Conservation (phyloP, 2,797 vertebrate genomes). For the Salarias fasciatus region DNA sequence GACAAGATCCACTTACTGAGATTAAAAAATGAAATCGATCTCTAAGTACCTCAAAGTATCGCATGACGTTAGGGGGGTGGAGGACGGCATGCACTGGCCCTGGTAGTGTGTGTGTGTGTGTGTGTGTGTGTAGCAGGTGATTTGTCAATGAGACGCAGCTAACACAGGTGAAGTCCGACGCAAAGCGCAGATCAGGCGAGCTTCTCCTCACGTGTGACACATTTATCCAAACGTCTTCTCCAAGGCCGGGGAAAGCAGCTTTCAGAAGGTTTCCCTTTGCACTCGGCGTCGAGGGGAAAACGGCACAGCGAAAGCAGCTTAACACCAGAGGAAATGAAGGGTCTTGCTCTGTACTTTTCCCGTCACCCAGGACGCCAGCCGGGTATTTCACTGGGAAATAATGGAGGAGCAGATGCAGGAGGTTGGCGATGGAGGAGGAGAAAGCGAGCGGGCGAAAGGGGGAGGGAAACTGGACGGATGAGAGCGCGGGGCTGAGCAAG, state of each 20-base stretch:
- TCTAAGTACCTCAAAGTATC: conserved; percentile 81
- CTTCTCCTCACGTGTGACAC: too few species aligned
- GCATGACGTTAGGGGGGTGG: conserved; percentile 67
- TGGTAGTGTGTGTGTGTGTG: conserved; percentile 21
- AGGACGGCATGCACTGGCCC: conserved; percentile 38
- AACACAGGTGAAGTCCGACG: conserved; percentile 47
- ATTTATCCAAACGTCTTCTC: conserved; percentile 49
- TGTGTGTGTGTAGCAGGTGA: conserved; percentile 28
- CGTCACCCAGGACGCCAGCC: conserved; percentile 58
- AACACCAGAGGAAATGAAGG: conserved; percentile 47
- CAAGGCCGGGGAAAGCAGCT: conserved; percentile 22
- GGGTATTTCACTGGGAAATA: conserved; percentile 69
- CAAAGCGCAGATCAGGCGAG: conserved; percentile 37
- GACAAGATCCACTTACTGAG: conserved; percentile 79
- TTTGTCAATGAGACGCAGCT: conserved; percentile 47
- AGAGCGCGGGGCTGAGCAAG: conserved; percentile 22
- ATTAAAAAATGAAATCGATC: conserved; percentile 86
- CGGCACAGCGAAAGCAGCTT: conserved; percentile 18
- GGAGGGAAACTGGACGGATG: conserved; percentile 56
- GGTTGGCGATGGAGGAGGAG: conserved; percentile 45
- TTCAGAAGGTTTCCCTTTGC: conserved; percentile 38
- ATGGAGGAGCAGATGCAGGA: conserved; percentile 47
- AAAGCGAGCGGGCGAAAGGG: conserved; percentile 45
- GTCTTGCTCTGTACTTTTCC: conserved; percentile 49
- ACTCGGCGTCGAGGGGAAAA: conserved; percentile 9